Percentiles rank a stretch among this genome's conserved stretches.
These are phyloP conservation scores for Marcusenius ussheri DNA, from an alignment of 2,113 vertebrate species.

Conservation along the genomic window DNA sequence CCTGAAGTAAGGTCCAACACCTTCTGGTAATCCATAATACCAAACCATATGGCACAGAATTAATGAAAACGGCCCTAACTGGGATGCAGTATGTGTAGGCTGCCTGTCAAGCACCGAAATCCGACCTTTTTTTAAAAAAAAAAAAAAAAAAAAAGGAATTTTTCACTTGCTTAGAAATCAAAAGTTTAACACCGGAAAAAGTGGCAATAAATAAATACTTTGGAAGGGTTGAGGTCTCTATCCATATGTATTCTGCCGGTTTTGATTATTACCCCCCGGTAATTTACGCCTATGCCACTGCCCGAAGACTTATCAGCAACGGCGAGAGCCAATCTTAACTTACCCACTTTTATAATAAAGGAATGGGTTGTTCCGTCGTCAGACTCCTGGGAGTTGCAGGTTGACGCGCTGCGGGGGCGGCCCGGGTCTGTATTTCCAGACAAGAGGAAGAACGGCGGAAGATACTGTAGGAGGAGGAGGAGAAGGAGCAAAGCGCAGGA, in stretches of 20 bases:
- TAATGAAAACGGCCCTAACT: neutral
- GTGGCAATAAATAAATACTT: neutral
- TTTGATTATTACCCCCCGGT: too few relatives aligned
- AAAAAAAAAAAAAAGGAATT: neutral
- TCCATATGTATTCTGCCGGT: too few relatives aligned
- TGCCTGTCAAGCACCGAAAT: neutral
- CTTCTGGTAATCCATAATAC: neutral
- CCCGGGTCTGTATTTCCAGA: neutral
- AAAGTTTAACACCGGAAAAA: neutral
- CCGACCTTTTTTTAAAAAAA: too few relatives aligned
- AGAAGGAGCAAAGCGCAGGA: neutral
- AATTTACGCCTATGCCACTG: neutral
- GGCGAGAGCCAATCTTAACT: neutral
- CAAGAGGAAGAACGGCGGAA: neutral
- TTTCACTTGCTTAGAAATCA: neutral
- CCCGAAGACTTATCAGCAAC: neutral
- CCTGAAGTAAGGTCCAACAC: neutral
- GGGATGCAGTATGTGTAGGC: neutral
- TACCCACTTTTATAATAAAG: neutral
- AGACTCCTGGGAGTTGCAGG: neutral
- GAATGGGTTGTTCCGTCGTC: neutral
- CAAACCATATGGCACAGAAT: neutral
- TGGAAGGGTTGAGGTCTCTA: too few relatives aligned
- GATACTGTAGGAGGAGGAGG: neutral
- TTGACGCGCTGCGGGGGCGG: neutral